Evolutionary conservation across 35 echinoderm and acorn worm species (phyloP).

Genomic region (Acanthaster planci): DNA sequence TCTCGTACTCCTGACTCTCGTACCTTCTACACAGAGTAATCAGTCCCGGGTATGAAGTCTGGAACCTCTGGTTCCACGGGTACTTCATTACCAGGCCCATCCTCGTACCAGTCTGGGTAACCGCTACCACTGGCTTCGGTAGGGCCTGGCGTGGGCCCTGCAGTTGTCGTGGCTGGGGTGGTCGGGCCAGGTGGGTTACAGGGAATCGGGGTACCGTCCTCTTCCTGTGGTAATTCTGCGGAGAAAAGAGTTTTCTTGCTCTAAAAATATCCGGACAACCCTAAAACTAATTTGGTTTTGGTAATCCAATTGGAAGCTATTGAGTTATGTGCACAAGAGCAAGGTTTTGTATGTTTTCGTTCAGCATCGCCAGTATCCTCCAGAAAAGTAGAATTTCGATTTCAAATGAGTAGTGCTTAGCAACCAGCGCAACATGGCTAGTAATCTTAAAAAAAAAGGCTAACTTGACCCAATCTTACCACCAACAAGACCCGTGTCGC

Average conservation of each 20-base stretch:
- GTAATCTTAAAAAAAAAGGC: too few relatives aligned
- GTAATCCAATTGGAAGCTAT: too few relatives aligned
- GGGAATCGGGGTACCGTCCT: background rate
- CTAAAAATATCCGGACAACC: background rate
- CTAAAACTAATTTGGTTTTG: background rate
- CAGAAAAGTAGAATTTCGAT: too few relatives aligned
- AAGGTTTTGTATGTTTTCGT: background rate
- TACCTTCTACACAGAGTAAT: background rate
- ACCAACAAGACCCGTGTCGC: conserved; percentile 24
- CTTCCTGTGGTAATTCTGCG: background rate
- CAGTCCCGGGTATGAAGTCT: background rate
- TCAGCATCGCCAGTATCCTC: too few relatives aligned
- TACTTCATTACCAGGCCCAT: background rate
- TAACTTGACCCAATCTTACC: conserved; percentile 1
- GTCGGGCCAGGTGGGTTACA: conserved; percentile 1
- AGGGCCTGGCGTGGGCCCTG: background rate
- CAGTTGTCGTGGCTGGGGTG: background rate
- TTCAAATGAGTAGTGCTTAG: too few relatives aligned
- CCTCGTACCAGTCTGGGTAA: conserved; percentile 37
- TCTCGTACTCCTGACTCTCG: too few relatives aligned
- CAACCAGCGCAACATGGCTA: too few relatives aligned
- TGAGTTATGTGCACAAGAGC: too few relatives aligned
- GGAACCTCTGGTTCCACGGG: background rate
- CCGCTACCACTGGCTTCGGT: background rate
- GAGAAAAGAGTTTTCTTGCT: background rate